These are phyloP conservation scores for Myzus persicae DNA, from an alignment of 1,140 invertebrate genomes.

Conservation along the genomic window DNA sequence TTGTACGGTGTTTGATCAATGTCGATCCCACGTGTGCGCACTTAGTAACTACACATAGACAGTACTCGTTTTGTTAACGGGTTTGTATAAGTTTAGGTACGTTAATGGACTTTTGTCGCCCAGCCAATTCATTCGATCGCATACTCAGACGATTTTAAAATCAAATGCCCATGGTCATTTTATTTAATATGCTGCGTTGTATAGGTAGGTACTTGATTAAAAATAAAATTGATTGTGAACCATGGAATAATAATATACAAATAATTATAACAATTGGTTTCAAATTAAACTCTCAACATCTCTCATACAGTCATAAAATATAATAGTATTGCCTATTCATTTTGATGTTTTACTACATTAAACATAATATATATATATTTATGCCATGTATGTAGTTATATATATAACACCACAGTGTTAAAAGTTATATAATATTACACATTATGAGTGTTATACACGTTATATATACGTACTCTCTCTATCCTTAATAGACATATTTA, in stretches of 20 bases:
- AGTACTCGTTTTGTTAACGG: not conserved
- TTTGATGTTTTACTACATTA: not conserved
- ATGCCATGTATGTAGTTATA: not conserved
- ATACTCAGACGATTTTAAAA: not conserved
- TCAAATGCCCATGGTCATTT: conserved; percentile 1
- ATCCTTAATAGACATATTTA: not conserved
- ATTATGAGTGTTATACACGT: not conserved
- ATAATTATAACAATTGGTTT: not conserved
- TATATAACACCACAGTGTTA: not conserved
- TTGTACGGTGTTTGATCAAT: not conserved
- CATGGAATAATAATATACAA: not conserved
- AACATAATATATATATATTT: not conserved
- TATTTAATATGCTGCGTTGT: not conserved
- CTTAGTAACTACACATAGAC: not conserved
- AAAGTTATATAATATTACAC: not conserved
- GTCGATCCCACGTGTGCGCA: not conserved
- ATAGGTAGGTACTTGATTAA: not conserved
- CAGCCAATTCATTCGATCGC: not conserved
- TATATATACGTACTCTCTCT: not conserved
- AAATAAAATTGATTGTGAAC: not conserved
- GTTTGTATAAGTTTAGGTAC: not conserved
- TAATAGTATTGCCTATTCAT: not conserved
- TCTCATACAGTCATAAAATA: not conserved
- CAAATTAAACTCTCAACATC: not conserved
- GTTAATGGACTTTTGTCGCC: not conserved